These are phyloP conservation scores for Drosophila azteca DNA, from an alignment of 1,140 invertebrate genomes.

Conservation along the genomic window DNA sequence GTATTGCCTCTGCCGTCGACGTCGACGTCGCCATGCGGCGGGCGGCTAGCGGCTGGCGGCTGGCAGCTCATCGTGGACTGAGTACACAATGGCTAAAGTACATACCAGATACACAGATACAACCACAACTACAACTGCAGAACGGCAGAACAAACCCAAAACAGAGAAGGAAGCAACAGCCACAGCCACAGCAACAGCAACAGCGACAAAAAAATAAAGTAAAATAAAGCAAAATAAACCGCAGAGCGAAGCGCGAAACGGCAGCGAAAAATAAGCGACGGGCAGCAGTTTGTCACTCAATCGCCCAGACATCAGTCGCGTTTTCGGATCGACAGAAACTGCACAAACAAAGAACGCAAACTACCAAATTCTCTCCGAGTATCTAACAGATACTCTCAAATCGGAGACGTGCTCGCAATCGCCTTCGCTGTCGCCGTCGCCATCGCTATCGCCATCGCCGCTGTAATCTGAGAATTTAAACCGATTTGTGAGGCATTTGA, in stretches of 20 bases:
- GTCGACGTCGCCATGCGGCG: constrained; percentile 56
- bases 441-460: constrained; percentile 1
- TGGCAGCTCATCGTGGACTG: constrained; percentile 69
- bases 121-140: constrained; percentile 33
- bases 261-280: constrained; percentile 65
- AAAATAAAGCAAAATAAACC: constrained; percentile 69
- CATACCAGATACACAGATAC: constrained; percentile 59
- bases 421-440: no score
- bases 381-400: constrained; percentile 56
- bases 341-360: background rate
- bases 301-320: constrained; percentile 76
- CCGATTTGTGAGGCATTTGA: constrained; percentile 24
- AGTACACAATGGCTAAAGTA: constrained; percentile 81
- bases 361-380: constrained; percentile 29
- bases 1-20: constrained; percentile 40
- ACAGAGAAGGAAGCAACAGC: constrained; percentile 14
- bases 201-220: constrained; percentile 7
- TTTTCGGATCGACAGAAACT: constrained; percentile 44
- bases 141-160: constrained; percentile 24
- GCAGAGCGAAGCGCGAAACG: constrained; percentile 61
- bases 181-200: constrained; percentile 18
- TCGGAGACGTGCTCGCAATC: constrained; percentile 19
- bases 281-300: constrained; percentile 80
- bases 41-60: constrained; percentile 3
- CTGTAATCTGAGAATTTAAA: constrained; percentile 26